Conservation (phyloP, 2,888 invertebrate species). For the Watsonalla binaria region DNA sequence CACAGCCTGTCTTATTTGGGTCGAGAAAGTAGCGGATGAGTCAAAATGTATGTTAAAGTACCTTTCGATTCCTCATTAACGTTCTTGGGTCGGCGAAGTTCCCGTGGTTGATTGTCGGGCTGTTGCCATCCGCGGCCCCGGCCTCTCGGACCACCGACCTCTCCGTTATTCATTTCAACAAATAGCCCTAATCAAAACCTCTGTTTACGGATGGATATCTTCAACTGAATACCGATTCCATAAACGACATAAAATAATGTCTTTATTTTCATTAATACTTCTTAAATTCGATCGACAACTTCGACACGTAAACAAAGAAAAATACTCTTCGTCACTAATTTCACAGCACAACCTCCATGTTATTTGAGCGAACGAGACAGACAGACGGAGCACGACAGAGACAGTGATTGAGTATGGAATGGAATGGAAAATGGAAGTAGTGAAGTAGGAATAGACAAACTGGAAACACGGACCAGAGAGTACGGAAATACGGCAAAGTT, state of each 20-base stretch:
- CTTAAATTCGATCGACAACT: conserved; percentile 32
- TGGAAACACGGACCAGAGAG: too few species aligned
- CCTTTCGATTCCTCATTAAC: conserved; percentile 59
- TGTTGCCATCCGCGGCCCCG: conserved; percentile 75
- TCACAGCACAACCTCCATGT: conserved; percentile 66
- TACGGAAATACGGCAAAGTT: too few species aligned
- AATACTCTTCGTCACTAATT: conserved; percentile 51
- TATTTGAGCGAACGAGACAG: conserved; percentile 43
- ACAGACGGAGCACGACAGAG: conserved; percentile 9
- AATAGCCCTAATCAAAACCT: conserved; percentile 31
- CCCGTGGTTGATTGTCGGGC: conserved; percentile 65
- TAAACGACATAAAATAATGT: conserved; percentile 39
- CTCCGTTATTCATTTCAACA: conserved; percentile 75
- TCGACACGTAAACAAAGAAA: conserved; percentile 78
- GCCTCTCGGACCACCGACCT: conserved; percentile 70
- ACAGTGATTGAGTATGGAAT: not conserved
- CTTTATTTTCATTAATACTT: conserved; percentile 18
- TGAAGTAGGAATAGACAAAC: too few species aligned
- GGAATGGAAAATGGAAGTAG: too few species aligned
- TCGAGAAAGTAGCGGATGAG: conserved; percentile 36
- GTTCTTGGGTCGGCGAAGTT: conserved; percentile 65
- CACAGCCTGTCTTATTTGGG: conserved; percentile 31
- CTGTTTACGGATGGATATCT: conserved; percentile 26
- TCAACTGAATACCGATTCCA: conserved; percentile 45
- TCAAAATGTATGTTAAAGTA: conserved; percentile 25